These are phyloP conservation scores for Coreoperca whiteheadi DNA, from an alignment of 2,113 vertebrate species.

Conservation along the genomic window DNA sequence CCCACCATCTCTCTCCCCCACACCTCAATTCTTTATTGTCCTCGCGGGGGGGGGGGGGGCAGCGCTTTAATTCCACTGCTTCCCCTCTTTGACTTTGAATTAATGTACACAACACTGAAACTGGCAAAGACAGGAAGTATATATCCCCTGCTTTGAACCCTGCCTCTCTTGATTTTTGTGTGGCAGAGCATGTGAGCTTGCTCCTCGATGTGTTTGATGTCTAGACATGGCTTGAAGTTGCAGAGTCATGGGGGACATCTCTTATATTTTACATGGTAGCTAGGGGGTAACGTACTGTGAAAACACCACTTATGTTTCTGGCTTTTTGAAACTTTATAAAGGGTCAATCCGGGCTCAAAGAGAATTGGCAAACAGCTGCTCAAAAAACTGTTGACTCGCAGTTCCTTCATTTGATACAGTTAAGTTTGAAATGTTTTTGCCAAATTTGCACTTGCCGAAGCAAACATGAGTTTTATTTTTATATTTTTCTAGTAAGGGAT, in stretches of 20 bases:
- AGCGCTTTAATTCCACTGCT: constrained; percentile 53
- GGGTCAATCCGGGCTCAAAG: constrained; percentile 56
- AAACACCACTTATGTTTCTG: constrained; percentile 61
- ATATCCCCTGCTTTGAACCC: constrained; percentile 43
- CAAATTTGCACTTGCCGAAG: constrained; percentile 23
- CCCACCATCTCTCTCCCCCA: constrained; percentile 29
- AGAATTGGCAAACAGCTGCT: constrained; percentile 56
- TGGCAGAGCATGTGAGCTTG: constrained; percentile 54
- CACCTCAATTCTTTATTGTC: constrained; percentile 63
- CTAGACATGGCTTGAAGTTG: constrained; percentile 54
- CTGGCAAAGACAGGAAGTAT: constrained; percentile 56
- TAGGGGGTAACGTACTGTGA: constrained; percentile 39
- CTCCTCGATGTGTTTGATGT: constrained; percentile 65
- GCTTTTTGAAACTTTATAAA: constrained; percentile 51
- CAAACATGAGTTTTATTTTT: constrained; percentile 20
- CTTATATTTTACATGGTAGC: constrained; percentile 67
- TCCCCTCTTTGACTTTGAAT: constrained; percentile 72
- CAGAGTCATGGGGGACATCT: constrained; percentile 41
- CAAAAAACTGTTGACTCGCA: constrained; percentile 42
- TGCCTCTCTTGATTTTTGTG: constrained; percentile 41
- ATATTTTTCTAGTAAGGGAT: constrained; percentile 8
- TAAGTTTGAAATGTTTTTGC: constrained; percentile 40
- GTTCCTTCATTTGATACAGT: constrained; percentile 45
- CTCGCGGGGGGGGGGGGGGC: constrained; percentile 3
- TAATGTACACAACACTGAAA: constrained; percentile 57